Percentiles rank a stretch among this genome's conserved stretches.
Conservation (phyloP, 2,113 vertebrate species). For the Saccopteryx leptura region DNA sequence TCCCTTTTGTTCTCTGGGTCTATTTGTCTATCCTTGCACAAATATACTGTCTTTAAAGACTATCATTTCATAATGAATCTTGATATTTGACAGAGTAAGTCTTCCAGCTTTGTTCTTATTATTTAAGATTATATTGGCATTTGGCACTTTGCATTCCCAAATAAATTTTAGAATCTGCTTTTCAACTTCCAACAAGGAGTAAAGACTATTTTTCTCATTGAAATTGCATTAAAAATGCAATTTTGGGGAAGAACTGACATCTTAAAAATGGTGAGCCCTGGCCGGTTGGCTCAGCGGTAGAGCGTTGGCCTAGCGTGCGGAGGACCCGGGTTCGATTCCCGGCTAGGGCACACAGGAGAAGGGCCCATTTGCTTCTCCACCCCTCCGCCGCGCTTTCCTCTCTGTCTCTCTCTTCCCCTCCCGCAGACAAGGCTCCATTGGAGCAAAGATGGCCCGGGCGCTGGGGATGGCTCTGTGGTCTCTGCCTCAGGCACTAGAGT, state of each 20-base stretch:
- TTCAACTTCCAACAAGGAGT: background rate
- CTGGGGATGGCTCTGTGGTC: too few relatives aligned
- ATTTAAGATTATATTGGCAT: conserved; percentile 41
- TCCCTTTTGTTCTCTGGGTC: background rate
- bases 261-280: conserved; percentile 20
- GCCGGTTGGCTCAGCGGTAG: too few relatives aligned
- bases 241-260: background rate
- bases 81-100: background rate
- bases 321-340: too few relatives aligned
- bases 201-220: background rate
- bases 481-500: too few relatives aligned
- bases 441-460: too few relatives aligned
- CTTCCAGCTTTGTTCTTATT: background rate
- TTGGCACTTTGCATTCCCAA: background rate
- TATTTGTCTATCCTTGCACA: background rate
- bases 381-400: too few relatives aligned
- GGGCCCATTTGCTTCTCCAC: too few relatives aligned
- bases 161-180: conserved; percentile 42
- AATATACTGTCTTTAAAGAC: background rate
- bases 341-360: too few relatives aligned
- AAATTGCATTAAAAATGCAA: conserved; percentile 37
- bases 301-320: too few relatives aligned
- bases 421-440: too few relatives aligned
- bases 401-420: too few relatives aligned
- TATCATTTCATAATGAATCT: background rate